These are phyloP conservation scores for Rosalia funebris DNA, from an alignment of 2,888 invertebrate genomes.

Conservation along the genomic window DNA sequence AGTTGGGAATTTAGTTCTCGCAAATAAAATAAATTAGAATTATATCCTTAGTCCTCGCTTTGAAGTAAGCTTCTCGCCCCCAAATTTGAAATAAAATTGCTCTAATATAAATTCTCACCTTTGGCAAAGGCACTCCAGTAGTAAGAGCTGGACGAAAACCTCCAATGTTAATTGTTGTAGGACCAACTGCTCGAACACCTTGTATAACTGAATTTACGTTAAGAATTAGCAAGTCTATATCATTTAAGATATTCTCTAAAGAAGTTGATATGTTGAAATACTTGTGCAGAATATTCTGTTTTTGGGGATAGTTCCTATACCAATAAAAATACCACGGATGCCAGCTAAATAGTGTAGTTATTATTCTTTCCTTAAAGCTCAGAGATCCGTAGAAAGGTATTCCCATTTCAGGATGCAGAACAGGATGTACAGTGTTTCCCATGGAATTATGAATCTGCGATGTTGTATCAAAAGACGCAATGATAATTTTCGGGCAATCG, in stretches of 20 bases:
- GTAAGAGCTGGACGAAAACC: no score
- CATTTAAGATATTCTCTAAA: neutral
- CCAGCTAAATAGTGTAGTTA: neutral
- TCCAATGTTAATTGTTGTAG: conserved; percentile 1
- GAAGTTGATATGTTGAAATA: neutral
- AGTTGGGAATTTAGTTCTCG: no score
- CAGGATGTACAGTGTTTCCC: conserved; percentile 5
- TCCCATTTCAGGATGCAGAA: neutral
- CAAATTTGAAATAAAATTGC: no score
- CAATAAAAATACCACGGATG: neutral
- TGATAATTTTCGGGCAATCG: conserved; percentile 5
- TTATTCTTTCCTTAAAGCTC: neutral
- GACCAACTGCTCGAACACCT: neutral
- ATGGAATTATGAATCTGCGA: neutral
- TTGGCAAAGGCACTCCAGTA: neutral
- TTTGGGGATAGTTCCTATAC: neutral
- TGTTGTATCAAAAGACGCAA: neutral
- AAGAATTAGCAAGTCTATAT: neutral
- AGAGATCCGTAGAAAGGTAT: neutral
- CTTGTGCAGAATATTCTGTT: neutral
- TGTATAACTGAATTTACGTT: conserved; percentile 5
- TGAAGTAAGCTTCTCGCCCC: no score
- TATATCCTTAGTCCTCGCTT: no score
- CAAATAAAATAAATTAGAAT: no score
- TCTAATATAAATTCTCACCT: neutral